These are phyloP conservation scores for Micronycteris hirsuta DNA, from an alignment of 2,113 vertebrate species.

Conservation along the genomic window DNA sequence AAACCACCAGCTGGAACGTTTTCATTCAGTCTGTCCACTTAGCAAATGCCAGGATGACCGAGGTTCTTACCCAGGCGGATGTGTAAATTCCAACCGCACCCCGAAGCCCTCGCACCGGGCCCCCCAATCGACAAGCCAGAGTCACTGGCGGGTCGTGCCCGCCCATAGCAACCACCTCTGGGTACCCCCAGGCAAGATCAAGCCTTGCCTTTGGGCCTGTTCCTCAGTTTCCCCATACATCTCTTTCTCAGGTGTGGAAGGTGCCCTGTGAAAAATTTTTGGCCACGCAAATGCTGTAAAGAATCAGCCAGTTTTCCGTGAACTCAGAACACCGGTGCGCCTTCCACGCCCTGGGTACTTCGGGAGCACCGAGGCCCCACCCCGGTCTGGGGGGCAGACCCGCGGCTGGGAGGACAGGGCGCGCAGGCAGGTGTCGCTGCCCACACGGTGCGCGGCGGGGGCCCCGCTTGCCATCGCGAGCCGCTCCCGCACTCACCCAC, in stretches of 20 bases:
- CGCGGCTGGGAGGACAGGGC: accelerated
- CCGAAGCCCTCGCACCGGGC: not conserved
- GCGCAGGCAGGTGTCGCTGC: accelerated
- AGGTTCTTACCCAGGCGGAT: not conserved
- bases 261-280: not conserved
- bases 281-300: not conserved
- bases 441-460: too few relatives aligned
- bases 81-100: not conserved
- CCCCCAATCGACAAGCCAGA: not conserved
- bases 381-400: accelerated
- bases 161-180: not conserved
- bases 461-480: not conserved
- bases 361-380: accelerated
- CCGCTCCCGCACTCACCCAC: conserved; percentile 66
- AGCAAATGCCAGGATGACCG: not conserved
- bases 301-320: not conserved
- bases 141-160: not conserved
- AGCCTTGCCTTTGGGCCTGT: not conserved
- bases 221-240: not conserved
- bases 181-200: not conserved
- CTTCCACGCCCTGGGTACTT: not conserved
- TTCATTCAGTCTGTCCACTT: not conserved
- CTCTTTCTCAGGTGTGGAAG: not conserved
- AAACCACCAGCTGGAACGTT: accelerated
- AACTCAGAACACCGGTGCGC: not conserved